phyloP scores from a whole-genome alignment of 1,140 invertebrate species.

The Berghia stephanieae region DNA sequence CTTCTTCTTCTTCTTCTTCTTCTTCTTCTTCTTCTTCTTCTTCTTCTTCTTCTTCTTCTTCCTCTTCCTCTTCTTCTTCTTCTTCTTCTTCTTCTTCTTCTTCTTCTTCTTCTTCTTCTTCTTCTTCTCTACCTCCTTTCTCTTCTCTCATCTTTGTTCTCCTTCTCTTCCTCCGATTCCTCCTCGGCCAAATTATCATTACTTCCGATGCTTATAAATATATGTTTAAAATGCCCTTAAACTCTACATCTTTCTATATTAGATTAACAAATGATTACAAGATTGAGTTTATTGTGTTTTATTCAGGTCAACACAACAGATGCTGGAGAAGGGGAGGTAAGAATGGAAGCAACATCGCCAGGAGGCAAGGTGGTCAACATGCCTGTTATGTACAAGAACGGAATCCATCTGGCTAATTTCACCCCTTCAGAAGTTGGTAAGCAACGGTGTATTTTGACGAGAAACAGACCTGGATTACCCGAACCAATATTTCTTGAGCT shows the following conservation, averaged over 20 bases:
- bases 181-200: neutral
- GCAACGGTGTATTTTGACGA: too few relatives aligned
- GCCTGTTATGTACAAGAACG: slow-evolving; percentile 76
- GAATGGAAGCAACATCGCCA: slow-evolving; percentile 89
- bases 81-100: too few relatives aligned
- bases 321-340: slow-evolving; percentile 78
- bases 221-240: neutral
- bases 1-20: slow-evolving; percentile 3
- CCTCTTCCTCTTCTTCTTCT: too few relatives aligned
- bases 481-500: too few relatives aligned
- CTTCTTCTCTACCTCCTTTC: too few relatives aligned
- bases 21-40: neutral
- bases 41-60: too few relatives aligned
- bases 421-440: slow-evolving; percentile 92
- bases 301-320: slow-evolving; percentile 74
- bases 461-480: too few relatives aligned
- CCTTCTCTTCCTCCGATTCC: neutral
- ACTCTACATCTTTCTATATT: neutral
- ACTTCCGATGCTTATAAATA: neutral
- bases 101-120: too few relatives aligned
- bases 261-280: neutral
- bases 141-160: too few relatives aligned
- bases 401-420: slow-evolving; percentile 91
- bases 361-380: slow-evolving; percentile 81
- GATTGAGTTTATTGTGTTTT: neutral